Evolutionary conservation across 1,140 invertebrate genomes (phyloP).

Genomic region (Glossosoma conforme): DNA sequence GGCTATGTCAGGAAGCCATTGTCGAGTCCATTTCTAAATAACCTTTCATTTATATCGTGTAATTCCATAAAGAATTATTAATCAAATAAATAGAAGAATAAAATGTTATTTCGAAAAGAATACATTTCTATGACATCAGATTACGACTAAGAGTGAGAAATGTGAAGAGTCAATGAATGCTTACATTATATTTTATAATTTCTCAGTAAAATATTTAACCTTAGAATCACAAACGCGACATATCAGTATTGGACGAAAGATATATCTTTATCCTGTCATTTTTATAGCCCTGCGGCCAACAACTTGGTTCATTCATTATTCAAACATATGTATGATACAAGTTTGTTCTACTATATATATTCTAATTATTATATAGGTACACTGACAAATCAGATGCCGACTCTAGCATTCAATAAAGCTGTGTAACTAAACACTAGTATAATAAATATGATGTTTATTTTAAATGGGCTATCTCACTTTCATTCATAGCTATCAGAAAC

Average conservation of each 20-base stretch:
- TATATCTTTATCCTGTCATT: slow-evolving; percentile 2
- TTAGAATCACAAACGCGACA: not conserved
- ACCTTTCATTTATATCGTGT: no score
- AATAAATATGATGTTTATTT: not conserved
- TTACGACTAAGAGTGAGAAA: slow-evolving; percentile 2
- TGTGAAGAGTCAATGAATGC: slow-evolving; percentile 1
- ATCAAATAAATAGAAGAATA: no score
- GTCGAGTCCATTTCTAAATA: no score
- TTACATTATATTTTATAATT: not conserved
- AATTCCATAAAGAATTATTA: no score
- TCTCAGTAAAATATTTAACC: not conserved
- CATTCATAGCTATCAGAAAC: slow-evolving; percentile 2
- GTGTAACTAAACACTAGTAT: not conserved
- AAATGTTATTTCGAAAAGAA: not conserved
- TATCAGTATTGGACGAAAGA: not conserved
- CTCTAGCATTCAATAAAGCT: not conserved
- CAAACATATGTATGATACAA: not conserved
- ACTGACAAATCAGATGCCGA: not conserved
- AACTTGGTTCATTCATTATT: not conserved
- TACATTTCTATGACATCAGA: not conserved
- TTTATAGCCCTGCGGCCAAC: not conserved
- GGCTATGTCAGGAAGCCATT: no score
- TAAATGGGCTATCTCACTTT: not conserved
- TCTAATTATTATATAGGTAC: not conserved
- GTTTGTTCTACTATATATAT: not conserved